A percentile compares a stretch with the other conserved stretches of the same genome.
phyloP scores from a whole-genome alignment of 1,140 invertebrate species.

The Drosophila nigrodunni region DNA sequence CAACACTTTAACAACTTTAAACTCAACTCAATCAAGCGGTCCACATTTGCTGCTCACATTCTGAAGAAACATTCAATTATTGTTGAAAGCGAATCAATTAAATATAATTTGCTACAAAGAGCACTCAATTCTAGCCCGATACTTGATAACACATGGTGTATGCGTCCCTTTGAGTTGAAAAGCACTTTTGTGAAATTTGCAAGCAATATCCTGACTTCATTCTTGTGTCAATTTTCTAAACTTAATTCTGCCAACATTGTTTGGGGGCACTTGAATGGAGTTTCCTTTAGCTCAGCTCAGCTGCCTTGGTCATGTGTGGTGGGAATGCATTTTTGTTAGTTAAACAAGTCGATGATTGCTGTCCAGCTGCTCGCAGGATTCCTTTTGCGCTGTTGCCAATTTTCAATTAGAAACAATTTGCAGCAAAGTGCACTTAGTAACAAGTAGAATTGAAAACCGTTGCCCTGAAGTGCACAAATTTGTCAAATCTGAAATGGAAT shows the following conservation, averaged over 20 bases:
- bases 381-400: conserved; percentile 55
- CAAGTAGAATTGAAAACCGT: neutral
- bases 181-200: neutral
- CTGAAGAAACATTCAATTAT: neutral
- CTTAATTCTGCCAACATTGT: conserved; percentile 15
- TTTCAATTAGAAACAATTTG: conserved; percentile 73
- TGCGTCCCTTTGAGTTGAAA: neutral
- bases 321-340: conserved; percentile 14
- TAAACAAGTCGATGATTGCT: conserved; percentile 23
- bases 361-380: conserved; percentile 3
- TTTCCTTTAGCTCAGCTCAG: neutral
- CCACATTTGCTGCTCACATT: neutral
- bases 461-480: conserved; percentile 49
- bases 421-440: conserved; percentile 60
- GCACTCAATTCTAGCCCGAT: neutral
- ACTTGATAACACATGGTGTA: neutral
- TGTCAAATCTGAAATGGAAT: conserved; percentile 74
- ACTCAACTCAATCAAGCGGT: too few relatives aligned
- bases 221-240: conserved; percentile 5
- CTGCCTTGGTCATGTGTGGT: neutral
- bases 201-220: conserved; percentile 15
- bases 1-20: too few relatives aligned
- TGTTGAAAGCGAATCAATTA: neutral
- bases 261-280: neutral
- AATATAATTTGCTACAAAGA: neutral